phyloP scores from a whole-genome alignment of 2,797 vertebrate species.

The Crocidura indochinensis region DNA sequence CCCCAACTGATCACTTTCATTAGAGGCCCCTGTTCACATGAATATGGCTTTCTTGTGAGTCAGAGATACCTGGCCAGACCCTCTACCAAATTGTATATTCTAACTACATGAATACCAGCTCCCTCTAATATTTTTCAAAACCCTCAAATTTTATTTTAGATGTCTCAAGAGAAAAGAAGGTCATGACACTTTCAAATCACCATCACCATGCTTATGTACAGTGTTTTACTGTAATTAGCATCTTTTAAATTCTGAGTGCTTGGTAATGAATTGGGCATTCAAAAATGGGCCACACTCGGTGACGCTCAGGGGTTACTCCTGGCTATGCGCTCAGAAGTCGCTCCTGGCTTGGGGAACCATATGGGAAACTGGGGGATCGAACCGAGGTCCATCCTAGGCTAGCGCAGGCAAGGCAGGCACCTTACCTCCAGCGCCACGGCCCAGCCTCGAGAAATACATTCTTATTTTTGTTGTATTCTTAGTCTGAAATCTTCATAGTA shows the following conservation, averaged over 20 bases:
- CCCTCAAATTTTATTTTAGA: slow-evolving; percentile 34
- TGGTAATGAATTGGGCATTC: slow-evolving; percentile 15
- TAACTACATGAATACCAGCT: slow-evolving; percentile 38
- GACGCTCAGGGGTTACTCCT: no score
- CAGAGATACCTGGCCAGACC: slow-evolving; percentile 24
- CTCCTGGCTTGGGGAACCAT: no score
- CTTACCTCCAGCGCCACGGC: no score
- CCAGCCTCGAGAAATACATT: no score
- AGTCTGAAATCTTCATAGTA: background rate
- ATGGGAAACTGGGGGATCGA: no score
- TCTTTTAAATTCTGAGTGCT: background rate
- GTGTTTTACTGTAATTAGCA: background rate
- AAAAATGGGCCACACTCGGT: slow-evolving; percentile 16
- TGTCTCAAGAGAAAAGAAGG: background rate
- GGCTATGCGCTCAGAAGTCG: no score
- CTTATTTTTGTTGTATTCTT: slow-evolving; percentile 48
- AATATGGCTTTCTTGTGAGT: background rate
- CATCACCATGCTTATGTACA: background rate
- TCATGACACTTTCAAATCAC: background rate
- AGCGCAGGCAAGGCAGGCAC: no score
- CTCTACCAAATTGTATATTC: background rate
- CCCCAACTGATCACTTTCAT: background rate
- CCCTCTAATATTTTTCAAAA: background rate
- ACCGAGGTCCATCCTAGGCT: no score
- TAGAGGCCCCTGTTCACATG: slow-evolving; percentile 20